A percentile compares a stretch with the other conserved stretches of the same genome.
Conservation (phyloP, 2,113 vertebrate genomes). For the Micronisus gabar region DNA sequence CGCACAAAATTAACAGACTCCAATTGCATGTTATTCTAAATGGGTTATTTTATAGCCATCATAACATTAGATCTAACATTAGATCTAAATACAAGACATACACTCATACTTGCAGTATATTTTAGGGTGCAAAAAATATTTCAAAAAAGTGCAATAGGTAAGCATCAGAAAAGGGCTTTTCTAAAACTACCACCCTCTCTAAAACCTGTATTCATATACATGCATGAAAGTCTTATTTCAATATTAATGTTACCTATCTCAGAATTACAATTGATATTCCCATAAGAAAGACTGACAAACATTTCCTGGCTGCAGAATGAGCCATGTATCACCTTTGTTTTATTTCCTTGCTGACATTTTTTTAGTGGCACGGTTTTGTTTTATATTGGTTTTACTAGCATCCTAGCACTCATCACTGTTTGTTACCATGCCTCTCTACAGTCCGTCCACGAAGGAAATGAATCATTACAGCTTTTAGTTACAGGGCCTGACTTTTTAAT, state of each 20-base stretch:
- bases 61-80: neutral
- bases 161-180: neutral
- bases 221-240: neutral
- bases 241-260: neutral
- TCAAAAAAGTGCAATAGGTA: neutral
- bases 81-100: neutral
- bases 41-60: neutral
- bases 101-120: neutral
- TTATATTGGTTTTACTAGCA: neutral
- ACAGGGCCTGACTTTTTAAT: neutral
- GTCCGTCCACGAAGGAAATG: neutral
- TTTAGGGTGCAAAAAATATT: neutral
- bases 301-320: neutral
- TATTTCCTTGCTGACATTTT: neutral
- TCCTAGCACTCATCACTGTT: neutral
- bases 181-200: neutral
- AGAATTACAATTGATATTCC: neutral
- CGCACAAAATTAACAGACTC: constrained; percentile 33
- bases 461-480: constrained; percentile 39
- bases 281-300: neutral
- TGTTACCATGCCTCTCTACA: neutral
- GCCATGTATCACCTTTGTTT: neutral
- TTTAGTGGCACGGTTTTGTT: neutral
- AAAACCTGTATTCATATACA: neutral
- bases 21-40: neutral